These are phyloP conservation scores for Paradoxurus hermaphroditus DNA, from an alignment of 2,113 vertebrate species.

Conservation along the genomic window DNA sequence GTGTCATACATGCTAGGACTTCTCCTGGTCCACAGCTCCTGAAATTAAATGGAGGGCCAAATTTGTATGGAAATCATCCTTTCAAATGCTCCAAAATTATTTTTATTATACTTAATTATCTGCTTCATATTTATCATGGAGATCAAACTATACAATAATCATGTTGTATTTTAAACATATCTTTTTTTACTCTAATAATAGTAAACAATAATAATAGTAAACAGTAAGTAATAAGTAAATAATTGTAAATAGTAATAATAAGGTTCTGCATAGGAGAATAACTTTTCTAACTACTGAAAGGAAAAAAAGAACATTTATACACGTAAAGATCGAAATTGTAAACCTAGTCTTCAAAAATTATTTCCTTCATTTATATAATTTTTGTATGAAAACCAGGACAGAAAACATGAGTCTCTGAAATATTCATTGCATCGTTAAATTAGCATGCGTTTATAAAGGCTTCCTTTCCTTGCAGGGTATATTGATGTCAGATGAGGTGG, in stretches of 20 bases:
- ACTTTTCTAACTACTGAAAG: background rate
- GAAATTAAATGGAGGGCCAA: background rate
- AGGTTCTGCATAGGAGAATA: background rate
- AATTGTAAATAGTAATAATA: background rate
- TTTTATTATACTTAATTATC: background rate
- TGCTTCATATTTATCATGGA: background rate
- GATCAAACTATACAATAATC: background rate
- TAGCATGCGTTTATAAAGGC: background rate
- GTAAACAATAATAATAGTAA: too few relatives aligned
- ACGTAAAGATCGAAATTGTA: background rate
- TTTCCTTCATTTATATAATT: background rate
- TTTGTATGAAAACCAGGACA: slow-evolving; percentile 49
- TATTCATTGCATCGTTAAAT: slow-evolving; percentile 57
- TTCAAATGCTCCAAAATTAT: background rate
- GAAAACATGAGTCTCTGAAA: slow-evolving; percentile 60
- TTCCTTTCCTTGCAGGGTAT: background rate
- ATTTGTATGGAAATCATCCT: background rate
- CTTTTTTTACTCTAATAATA: background rate
- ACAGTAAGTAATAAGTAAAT: too few relatives aligned
- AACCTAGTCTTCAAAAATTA: background rate
- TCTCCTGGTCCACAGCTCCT: background rate
- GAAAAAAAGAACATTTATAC: background rate
- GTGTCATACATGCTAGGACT: background rate
- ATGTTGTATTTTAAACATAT: background rate
- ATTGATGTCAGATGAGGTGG: rapidly evolving